phyloP scores from a whole-genome alignment of 1,140 invertebrate genomes.

The Eurytemora carolleeae region DNA sequence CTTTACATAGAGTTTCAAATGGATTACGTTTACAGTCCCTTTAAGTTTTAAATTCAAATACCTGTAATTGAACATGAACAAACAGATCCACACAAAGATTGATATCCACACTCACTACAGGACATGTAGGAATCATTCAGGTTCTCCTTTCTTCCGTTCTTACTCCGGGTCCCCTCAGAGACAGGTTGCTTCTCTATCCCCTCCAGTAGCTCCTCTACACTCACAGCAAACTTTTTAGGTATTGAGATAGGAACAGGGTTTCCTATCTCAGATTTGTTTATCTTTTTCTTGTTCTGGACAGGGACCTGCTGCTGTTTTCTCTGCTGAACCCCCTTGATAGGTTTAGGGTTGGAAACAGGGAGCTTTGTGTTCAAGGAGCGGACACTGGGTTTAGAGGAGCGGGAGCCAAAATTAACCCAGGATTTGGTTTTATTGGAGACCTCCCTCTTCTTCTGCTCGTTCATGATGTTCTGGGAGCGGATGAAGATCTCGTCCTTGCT shows the following conservation, averaged over 20 bases:
- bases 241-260: not conserved
- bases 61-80: not conserved
- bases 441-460: slow-evolving; percentile 6
- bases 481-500: slow-evolving; percentile 75
- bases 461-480: slow-evolving; percentile 65
- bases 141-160: not conserved
- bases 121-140: not conserved
- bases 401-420: not conserved
- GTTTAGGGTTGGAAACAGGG: too few species aligned
- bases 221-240: not conserved
- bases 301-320: too few species aligned
- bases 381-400: too few species aligned
- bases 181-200: not conserved
- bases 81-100: not conserved
- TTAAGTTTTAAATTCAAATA: too few species aligned
- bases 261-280: not conserved
- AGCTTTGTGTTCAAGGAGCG: too few species aligned
- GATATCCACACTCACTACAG: not conserved
- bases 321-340: too few species aligned
- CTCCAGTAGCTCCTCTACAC: not conserved
- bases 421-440: not conserved
- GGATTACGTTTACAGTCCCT: too few species aligned
- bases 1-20: too few species aligned
- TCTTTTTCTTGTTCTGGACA: too few species aligned
- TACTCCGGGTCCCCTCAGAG: not conserved